Evolutionary conservation across 2,888 invertebrate species (phyloP).

Genomic region (Heliconius ismenius): DNA sequence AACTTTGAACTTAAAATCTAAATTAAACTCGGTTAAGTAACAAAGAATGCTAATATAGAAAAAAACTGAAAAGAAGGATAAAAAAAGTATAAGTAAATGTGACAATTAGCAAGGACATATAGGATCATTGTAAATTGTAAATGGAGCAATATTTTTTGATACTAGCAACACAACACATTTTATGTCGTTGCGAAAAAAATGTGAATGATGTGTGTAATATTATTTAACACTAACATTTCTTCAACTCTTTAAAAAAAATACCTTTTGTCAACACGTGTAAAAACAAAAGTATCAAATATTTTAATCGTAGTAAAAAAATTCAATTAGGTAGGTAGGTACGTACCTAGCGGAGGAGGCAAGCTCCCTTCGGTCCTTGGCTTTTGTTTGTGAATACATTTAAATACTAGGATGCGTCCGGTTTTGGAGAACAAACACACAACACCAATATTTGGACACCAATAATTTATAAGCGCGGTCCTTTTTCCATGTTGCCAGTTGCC

Average conservation of each 20-base stretch:
- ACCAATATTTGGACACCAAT: slow-evolving; percentile 69
- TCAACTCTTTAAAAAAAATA: too few species aligned
- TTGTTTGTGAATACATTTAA: slow-evolving; percentile 80
- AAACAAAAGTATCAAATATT: slow-evolving; percentile 59
- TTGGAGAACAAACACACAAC: slow-evolving; percentile 62
- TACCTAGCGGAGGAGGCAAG: slow-evolving; percentile 59
- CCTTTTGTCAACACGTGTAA: not conserved
- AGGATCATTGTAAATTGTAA: not conserved
- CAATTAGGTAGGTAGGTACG: slow-evolving; percentile 67
- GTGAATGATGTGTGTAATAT: not conserved
- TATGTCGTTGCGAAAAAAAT: not conserved
- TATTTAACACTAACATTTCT: not conserved
- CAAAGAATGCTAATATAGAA: not conserved
- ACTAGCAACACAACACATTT: too few species aligned
- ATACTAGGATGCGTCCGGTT: slow-evolving; percentile 71
- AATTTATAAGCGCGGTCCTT: slow-evolving; percentile 64
- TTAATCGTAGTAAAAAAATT: slow-evolving; percentile 56
- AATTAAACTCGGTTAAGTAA: not conserved
- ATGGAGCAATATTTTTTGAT: too few species aligned
- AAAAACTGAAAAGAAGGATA: too few species aligned
- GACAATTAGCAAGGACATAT: too few species aligned
- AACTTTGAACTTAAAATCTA: not conserved
- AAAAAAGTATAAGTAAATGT: too few species aligned
- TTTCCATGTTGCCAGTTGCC: slow-evolving; percentile 44
- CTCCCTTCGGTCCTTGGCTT: slow-evolving; percentile 69